phyloP scores from a whole-genome alignment of 2,113 vertebrate genomes.

The Trochalopteron elliotii region DNA sequence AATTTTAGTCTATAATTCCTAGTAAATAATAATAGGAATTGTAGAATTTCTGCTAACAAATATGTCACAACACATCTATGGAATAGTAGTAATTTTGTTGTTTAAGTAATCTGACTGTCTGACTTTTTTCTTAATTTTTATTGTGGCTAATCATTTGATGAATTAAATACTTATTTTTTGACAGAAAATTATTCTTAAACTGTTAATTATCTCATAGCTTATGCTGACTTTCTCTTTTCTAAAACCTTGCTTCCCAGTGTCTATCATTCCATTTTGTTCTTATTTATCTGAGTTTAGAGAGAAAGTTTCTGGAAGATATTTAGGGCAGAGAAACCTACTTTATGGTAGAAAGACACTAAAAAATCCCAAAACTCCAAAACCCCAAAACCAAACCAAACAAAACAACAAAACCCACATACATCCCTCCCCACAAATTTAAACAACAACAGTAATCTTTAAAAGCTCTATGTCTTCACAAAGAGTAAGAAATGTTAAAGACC shows the following conservation, averaged over 20 bases:
- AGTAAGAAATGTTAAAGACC: background rate
- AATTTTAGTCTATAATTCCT: background rate
- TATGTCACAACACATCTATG: background rate
- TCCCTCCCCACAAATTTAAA: accelerated
- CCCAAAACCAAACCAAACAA: background rate
- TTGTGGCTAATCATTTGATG: background rate
- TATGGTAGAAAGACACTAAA: background rate
- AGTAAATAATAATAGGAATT: background rate
- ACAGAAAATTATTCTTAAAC: background rate
- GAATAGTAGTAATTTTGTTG: background rate
- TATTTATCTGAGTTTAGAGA: background rate
- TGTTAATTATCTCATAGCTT: background rate
- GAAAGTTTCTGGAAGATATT: background rate
- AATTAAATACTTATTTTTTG: background rate
- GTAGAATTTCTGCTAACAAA: background rate
- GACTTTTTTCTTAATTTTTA: background rate
- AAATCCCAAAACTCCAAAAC: background rate
- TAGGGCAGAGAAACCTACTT: background rate
- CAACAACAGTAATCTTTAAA: background rate
- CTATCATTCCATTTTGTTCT: background rate
- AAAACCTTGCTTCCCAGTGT: background rate
- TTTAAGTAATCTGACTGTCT: background rate
- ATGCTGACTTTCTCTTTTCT: background rate
- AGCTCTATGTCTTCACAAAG: background rate
- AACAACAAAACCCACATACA: background rate